Percentiles rank a stretch among this genome's conserved stretches.
phyloP scores from a whole-genome alignment of 2,113 vertebrate genomes.

The Pardalotus punctatus region DNA sequence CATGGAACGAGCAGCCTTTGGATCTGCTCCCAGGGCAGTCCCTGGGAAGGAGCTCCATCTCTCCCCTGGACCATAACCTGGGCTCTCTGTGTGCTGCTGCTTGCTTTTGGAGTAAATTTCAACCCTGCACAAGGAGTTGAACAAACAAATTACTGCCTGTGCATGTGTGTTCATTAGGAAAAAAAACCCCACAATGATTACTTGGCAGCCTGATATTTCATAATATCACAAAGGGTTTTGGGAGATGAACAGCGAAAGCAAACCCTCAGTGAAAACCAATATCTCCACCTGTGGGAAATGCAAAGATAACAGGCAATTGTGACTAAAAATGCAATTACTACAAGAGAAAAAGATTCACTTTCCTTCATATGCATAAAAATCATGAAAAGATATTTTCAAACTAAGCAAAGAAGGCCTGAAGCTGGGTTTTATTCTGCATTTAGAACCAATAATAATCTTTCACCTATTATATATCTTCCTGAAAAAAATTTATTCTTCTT shows the following conservation, averaged over 20 bases:
- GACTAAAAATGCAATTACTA: constrained; percentile 64
- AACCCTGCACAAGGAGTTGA: neutral
- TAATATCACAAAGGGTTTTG: constrained; percentile 32
- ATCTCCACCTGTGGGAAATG: constrained; percentile 56
- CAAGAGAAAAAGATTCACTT: constrained; percentile 25
- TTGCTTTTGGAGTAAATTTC: constrained; percentile 3
- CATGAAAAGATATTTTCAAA: constrained; percentile 33
- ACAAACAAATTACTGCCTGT: constrained; percentile 41
- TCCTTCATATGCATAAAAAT: constrained; percentile 11
- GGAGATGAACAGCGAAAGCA: constrained; percentile 40
- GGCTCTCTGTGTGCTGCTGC: neutral
- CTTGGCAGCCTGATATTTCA: constrained; percentile 45
- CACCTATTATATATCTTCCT: neutral
- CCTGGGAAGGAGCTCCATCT: neutral
- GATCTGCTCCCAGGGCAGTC: neutral
- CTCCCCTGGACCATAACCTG: neutral
- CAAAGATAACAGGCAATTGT: constrained; percentile 44
- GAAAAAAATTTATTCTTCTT: neutral
- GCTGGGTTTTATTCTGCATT: constrained; percentile 5
- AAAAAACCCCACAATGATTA: neutral
- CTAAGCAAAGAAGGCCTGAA: neutral
- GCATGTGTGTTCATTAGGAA: neutral
- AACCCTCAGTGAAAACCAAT: constrained; percentile 33
- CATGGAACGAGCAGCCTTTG: neutral
- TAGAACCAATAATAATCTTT: neutral